Base-by-base conservation (phyloP, 2,113 vertebrate species). In the Chlamydotis undulata region DNA sequence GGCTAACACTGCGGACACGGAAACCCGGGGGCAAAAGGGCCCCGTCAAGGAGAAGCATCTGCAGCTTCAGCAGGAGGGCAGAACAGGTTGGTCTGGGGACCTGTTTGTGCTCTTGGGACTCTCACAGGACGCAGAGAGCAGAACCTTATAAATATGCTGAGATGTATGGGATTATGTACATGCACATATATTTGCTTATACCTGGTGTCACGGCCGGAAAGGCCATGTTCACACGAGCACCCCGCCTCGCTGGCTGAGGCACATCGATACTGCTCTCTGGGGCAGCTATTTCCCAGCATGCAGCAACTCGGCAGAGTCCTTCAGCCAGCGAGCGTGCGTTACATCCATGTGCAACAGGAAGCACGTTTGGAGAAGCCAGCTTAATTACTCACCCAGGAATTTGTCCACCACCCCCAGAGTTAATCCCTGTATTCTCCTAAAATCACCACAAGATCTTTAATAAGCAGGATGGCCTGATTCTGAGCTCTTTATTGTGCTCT, bases 61-160 rank as follows among this genome's bases (percentile, higher is more conserved):
- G 71, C 67, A 89, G 29, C 59, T 86, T 69, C 83, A 93, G 60
- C 41, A 79, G n/a, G 52, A 53, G 57, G 78, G 53, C 61, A 85
- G 57, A 91, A 45, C 75, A 79, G 67, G 82, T 52, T 71, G 90
- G 85, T 90, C 33, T 77, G 53, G 88, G 50, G 82, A 95, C 83
- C 12, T 74, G 49, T n/a, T 45, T 73, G n/a, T 69, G 59, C 50
- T 81, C 71, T 50, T 73, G 55, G 23, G 55, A 74, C 41, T 80
- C 67, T 88, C 71, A 45, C 17, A 47, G 52, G 25, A 63, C 35
- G 29, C 2, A 75, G 31, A 59, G 78, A 87, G 41, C 33, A 87
- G 65, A 79, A 83, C 24, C 35, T 31, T 60, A 56, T 24, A 71
- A 61, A 92, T 76, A 50, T 50, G 41, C 26, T 49, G 41, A 67